Percentiles rank a stretch among this genome's conserved stretches.
phyloP scores from a whole-genome alignment of 2,888 invertebrate species.

The Melanotus villosus region DNA sequence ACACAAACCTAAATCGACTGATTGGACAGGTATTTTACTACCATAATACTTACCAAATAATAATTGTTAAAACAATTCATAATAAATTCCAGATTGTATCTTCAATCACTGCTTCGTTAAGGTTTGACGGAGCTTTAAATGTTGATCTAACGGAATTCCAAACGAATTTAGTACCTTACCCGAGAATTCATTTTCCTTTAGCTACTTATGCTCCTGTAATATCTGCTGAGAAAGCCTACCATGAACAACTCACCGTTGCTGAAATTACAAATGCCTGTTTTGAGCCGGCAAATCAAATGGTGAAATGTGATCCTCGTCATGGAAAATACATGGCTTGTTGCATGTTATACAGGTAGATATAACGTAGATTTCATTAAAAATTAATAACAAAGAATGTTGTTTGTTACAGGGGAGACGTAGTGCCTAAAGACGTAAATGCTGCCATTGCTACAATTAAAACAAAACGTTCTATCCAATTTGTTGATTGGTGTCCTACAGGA shows the following conservation, averaged over 20 bases:
- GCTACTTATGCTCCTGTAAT: constrained; percentile 94
- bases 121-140: constrained; percentile 93
- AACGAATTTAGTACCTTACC: constrained; percentile 94
- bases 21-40: constrained; percentile 86
- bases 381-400: background rate
- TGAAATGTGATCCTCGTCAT: constrained; percentile 91
- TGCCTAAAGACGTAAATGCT: constrained; percentile 92
- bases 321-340: constrained; percentile 97
- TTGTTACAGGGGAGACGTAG: constrained; percentile 85
- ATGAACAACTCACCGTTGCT: constrained; percentile 90
- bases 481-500: constrained; percentile 90
- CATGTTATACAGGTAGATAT: constrained; percentile 82
- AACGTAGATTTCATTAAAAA: background rate
- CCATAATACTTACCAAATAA: no score
- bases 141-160: constrained; percentile 96
- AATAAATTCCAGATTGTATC: constrained; percentile 81
- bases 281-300: constrained; percentile 95
- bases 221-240: constrained; percentile 93
- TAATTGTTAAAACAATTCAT: constrained; percentile 52
- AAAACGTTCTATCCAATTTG: constrained; percentile 92
- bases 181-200: constrained; percentile 94
- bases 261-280: constrained; percentile 97
- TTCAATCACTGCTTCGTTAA: constrained; percentile 93
- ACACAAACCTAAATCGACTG: constrained; percentile 89
- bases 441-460: constrained; percentile 95